Evolutionary conservation across 2,113 vertebrate species (phyloP).

Genomic region (Anseranas semipalmata): DNA sequence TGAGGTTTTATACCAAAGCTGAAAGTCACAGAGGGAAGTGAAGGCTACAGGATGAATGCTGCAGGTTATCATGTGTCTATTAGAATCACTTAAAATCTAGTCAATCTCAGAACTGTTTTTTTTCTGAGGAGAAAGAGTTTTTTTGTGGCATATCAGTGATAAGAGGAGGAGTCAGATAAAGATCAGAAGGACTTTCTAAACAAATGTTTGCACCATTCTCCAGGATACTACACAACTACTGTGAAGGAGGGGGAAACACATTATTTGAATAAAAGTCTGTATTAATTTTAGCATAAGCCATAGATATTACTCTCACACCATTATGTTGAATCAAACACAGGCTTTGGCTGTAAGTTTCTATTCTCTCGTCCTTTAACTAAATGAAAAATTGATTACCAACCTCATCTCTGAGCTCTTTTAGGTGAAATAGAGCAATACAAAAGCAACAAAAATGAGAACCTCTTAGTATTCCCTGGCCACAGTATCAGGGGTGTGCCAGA

Average conservation of each 20-base stretch:
- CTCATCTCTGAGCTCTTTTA: not conserved
- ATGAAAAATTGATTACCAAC: not conserved
- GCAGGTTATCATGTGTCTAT: fast-evolving
- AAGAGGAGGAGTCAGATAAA: not conserved
- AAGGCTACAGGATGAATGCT: not conserved
- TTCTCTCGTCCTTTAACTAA: not conserved
- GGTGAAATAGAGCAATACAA: not conserved
- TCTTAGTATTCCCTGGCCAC: not conserved
- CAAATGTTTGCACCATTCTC: not conserved
- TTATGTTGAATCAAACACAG: not conserved
- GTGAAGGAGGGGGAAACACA: not conserved
- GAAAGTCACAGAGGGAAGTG: not conserved
- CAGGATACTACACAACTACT: not conserved
- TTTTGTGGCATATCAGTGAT: not conserved
- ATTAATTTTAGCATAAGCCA: not conserved
- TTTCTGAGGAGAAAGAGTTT: not conserved
- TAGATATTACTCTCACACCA: not conserved
- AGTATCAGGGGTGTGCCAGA: not conserved
- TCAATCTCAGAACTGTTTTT: not conserved
- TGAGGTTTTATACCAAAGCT: not conserved
- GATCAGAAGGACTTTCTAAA: not conserved
- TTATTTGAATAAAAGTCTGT: not conserved
- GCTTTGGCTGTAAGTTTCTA: not conserved
- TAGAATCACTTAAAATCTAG: not conserved
- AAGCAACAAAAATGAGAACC: not conserved